Evolutionary conservation across 2,888 invertebrate genomes (phyloP).

Genomic region (Morpho achilles): DNA sequence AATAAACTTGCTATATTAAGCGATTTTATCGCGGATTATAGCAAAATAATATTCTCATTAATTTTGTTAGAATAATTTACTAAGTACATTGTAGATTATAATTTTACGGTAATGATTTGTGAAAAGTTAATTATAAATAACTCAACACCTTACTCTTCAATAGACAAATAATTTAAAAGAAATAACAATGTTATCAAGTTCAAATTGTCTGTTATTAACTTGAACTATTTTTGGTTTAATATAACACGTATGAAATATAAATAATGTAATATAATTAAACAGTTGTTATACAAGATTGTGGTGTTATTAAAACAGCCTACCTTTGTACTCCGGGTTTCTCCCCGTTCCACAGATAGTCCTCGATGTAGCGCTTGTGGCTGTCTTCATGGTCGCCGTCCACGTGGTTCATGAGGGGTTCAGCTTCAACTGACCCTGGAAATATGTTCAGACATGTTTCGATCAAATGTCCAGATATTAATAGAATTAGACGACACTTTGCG

Average conservation of each 20-base stretch:
- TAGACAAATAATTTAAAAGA: no score
- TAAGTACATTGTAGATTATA: no score
- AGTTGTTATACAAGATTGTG: not conserved
- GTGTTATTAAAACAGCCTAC: constrained; percentile 38
- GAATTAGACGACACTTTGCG: no score
- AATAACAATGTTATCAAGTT: not conserved
- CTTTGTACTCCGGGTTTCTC: constrained; percentile 72
- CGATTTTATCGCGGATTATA: no score
- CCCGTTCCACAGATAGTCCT: constrained; percentile 73
- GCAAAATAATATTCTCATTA: no score
- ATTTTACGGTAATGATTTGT: no score
- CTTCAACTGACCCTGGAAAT: constrained; percentile 80
- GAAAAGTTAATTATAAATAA: no score
- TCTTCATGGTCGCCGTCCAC: constrained; percentile 76
- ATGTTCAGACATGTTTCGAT: not conserved
- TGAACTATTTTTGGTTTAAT: not conserved
- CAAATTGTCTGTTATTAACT: not conserved
- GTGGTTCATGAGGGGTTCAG: constrained; percentile 87
- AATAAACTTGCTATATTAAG: no score
- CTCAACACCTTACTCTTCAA: no score
- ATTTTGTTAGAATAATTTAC: no score
- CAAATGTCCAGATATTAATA: not conserved
- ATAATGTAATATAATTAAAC: not conserved
- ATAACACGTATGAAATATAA: constrained; percentile 18
- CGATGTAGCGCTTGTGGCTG: constrained; percentile 65